Conservation (phyloP, 2,888 invertebrate species). For the Syrista parreyssii region DNA sequence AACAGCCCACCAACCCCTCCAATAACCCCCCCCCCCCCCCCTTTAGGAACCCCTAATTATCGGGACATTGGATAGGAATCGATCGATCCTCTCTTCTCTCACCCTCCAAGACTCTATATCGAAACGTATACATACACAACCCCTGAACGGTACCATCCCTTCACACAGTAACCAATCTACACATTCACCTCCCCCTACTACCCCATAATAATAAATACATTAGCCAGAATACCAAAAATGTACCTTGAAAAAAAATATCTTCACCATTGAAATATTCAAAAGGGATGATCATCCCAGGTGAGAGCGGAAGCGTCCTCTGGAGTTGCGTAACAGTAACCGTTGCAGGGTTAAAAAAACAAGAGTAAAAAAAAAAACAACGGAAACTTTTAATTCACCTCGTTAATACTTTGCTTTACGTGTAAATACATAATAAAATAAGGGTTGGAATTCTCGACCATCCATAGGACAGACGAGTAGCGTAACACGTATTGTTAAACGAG, state of each 20-base stretch:
- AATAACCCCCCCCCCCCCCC: neutral
- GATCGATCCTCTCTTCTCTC: neutral
- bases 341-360: neutral
- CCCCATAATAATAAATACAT: neutral
- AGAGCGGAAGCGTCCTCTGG: neutral
- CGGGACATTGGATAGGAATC: constrained; percentile 16
- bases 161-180: neutral
- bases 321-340: neutral
- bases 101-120: neutral
- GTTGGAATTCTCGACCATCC: neutral
- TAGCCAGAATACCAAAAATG: neutral
- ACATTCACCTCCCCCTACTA: neutral
- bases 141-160: neutral
- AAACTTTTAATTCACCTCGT: constrained; percentile 21
- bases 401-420: constrained; percentile 15
- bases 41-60: constrained; percentile 12
- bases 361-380: neutral
- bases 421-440: neutral
- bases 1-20: constrained; percentile 3
- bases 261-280: neutral
- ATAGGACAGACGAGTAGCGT: neutral
- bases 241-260: neutral
- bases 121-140: neutral
- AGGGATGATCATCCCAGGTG: neutral
- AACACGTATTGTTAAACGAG: neutral